Evolutionary conservation across 37 sponge, comb jelly and placozoan species (phyloP).

Genomic region (Oscarella lobularis): DNA sequence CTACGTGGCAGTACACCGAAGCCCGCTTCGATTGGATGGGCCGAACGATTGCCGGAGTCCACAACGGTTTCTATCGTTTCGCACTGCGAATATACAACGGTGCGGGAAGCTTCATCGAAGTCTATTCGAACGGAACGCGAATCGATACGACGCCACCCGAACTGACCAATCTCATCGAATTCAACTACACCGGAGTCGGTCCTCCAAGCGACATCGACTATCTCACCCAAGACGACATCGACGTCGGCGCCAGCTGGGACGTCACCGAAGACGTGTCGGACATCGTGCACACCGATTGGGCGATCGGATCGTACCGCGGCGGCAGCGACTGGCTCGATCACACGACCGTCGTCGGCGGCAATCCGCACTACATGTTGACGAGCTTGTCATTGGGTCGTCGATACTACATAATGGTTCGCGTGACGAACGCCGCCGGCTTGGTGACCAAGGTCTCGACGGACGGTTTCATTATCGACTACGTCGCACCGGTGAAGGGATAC

Average conservation of each 20-base stretch:
- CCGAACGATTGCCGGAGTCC: neutral
- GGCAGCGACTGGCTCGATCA: slow-evolving; percentile 22
- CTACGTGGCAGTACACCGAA: neutral
- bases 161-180: slow-evolving; percentile 11
- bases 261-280: slow-evolving; percentile 52
- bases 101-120: neutral
- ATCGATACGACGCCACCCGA: slow-evolving; percentile 58
- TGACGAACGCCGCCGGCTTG: slow-evolving; percentile 56
- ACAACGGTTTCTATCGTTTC: neutral
- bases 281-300: slow-evolving; percentile 55
- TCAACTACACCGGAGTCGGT: slow-evolving; percentile 19
- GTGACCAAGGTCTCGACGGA: neutral
- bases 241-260: slow-evolving; percentile 37
- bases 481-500: neutral
- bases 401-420: slow-evolving; percentile 52
- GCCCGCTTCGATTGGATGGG: neutral
- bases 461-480: neutral
- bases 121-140: slow-evolving; percentile 34
- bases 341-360: slow-evolving; percentile 6
- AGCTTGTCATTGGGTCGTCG: neutral
- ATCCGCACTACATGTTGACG: slow-evolving; percentile 26
- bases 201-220: slow-evolving; percentile 32
- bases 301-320: slow-evolving; percentile 39
- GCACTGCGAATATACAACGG: neutral
- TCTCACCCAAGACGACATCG: neutral